Evolutionary conservation across 64 coral and sea anemone species (phyloP), one percentile per base, ranked within the genome.

Genomic region (Pocillopora damicornis): DNA sequence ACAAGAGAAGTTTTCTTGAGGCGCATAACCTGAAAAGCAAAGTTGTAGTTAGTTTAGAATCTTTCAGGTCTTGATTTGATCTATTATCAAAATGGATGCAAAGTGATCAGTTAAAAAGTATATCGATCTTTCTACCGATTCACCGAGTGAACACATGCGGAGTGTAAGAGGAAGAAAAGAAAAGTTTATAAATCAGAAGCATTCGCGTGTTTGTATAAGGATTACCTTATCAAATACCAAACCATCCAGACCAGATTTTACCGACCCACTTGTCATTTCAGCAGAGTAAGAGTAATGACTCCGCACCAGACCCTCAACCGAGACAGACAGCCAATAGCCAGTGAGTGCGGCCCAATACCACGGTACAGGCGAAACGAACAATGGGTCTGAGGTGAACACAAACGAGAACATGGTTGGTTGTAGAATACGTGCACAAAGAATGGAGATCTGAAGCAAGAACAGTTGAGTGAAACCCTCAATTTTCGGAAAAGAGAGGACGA

Each of bases 1-100:
- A 68, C 91, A 60, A 92, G 12, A 69, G 65, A 63, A 38, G 18
- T 92, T 35, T 88, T 51, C 23, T 86, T 88, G 25, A 88, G 77
- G 45, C 22, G 78, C 15, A 92, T 37, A 11, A 80, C 85, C 90
- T 92, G 58, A 63, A 71, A 75, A 35, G 42, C 11, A 71, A 51
- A 69, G 13, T 65, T 14, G 13, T 13, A 16, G 63, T 65, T 65
- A 65, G 14, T 65, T 65, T 11, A 12, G 63, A 65, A 12, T 15
- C 3, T 13, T 4, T 4, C 17, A 67, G 15, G 64, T 67, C 13
- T 67, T 67, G 5, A 22, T n/a, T 7, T 20, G 15, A 8, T 9
- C 17, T 68, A 6, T 18, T 68, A 61, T 61, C 60, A 61, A 15
- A 61, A 15, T 11, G 14, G 60, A 61, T 61, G 1, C 60, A 61